Percentiles rank a stretch among this genome's conserved stretches.
These are phyloP conservation scores for Myotis brandtii DNA, from an alignment of 2,113 vertebrate genomes.

Conservation along the genomic window DNA sequence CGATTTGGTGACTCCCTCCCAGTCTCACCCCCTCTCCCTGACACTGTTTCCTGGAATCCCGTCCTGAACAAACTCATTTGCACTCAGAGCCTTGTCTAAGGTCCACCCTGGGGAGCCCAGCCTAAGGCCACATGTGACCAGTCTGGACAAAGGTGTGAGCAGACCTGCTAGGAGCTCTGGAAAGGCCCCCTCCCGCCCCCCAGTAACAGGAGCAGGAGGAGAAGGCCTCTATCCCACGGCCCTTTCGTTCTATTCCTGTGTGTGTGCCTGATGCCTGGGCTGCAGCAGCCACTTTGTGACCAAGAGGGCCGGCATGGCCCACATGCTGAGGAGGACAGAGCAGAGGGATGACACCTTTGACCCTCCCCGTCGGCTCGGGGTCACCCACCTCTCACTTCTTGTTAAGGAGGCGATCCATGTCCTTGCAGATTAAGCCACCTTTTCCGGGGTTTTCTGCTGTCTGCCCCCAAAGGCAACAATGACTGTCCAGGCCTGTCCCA, in stretches of 20 bases:
- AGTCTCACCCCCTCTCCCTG: neutral
- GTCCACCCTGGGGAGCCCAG: neutral
- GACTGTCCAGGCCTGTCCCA: neutral
- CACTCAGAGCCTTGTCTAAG: neutral
- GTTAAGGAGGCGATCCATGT: neutral
- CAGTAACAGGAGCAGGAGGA: neutral
- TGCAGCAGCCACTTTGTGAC: neutral
- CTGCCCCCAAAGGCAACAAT: neutral
- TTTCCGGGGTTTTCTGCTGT: neutral
- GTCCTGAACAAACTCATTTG: neutral
- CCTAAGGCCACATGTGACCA: neutral
- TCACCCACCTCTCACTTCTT: neutral
- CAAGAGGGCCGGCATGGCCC: neutral
- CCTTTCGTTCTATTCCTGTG: neutral
- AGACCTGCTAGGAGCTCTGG: neutral
- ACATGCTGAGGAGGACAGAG: neutral
- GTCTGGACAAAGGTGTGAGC: neutral
- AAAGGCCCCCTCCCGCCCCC: neutral
- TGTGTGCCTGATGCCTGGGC: neutral
- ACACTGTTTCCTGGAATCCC: neutral
- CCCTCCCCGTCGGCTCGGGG: neutral
- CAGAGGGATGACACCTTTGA: neutral
- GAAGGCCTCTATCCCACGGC: neutral
- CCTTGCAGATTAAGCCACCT: neutral
- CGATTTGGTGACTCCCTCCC: neutral